Base-by-base conservation (phyloP, 1,140 invertebrate genomes). In the Goniozus legneri region DNA sequence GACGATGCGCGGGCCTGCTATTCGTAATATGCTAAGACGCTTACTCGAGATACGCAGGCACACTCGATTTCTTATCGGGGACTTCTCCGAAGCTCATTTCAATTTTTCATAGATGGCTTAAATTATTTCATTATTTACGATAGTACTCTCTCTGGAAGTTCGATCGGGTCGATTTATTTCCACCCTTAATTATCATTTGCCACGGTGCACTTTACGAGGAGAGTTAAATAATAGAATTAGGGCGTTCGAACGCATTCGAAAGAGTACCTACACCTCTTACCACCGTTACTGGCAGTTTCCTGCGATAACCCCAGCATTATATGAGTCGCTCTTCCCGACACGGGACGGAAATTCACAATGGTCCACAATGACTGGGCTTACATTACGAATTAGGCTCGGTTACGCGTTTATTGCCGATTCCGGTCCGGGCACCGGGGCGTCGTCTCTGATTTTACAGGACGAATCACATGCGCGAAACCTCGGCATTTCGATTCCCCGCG, bases 341-440 rank as follows among this genome's bases (percentile, higher is more conserved):
- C 38, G 41, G 52, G 44, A 40, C 36, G 48, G 49, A 49, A 52
- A 44, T 46, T 55, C 51, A 72, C 66, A 73, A 71, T 71, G 60
- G 66, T 39, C 35, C 54, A 58, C 65, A 65, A 72, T 71, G 69
- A 73, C 68, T 70, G 60, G 61, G 53, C 60, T 61, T 61, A 68
- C 67, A 62, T 71, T 64, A 67, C 69, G 65, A 72, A 76, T 75
- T 76, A 76, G 73, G 64, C 68, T 75, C 71, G 73, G 70, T 75
- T 68, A 67, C 70, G 67, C 72, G 67, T 75, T 76, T 75, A 73
- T 71, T 64, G 69, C 61, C 44, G 62, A 70, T 71, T 69, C 68
- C 69, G 69, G 68, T 64, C 46, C 52, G 58, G 49, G 54, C 22
- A n/a, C 65, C 59, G 38, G 45, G 64, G 64, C 57, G 63, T 65